Evolutionary conservation across 2,888 invertebrate species (phyloP).

Genomic region (Cynaeus angustus): DNA sequence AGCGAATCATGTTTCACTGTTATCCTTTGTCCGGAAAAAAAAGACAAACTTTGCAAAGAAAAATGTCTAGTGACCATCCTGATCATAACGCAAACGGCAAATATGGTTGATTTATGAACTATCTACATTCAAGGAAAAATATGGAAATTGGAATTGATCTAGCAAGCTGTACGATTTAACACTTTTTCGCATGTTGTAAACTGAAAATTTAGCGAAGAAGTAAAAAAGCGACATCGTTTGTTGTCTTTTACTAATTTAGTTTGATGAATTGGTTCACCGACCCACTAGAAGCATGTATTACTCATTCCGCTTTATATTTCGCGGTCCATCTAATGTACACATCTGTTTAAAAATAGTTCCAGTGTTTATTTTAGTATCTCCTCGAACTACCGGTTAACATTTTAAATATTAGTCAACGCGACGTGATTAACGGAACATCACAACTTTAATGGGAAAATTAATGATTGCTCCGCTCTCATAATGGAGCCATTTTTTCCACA

Average conservation of each 20-base stretch:
- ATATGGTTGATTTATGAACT: slow-evolving; percentile 10
- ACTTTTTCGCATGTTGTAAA: neutral
- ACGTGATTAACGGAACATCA: slow-evolving; percentile 19
- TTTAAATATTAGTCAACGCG: slow-evolving; percentile 19
- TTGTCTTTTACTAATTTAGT: neutral
- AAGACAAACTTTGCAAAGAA: slow-evolving; percentile 4
- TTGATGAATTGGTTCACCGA: slow-evolving; percentile 28
- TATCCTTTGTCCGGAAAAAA: slow-evolving; percentile 23
- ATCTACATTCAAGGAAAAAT: slow-evolving; percentile 1
- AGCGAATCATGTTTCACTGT: slow-evolving; percentile 8
- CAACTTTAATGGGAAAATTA: slow-evolving; percentile 17
- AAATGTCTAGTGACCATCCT: slow-evolving; percentile 14
- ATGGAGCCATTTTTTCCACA: slow-evolving; percentile 11
- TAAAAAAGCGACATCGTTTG: slow-evolving; percentile 1
- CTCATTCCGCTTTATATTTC: slow-evolving; percentile 28
- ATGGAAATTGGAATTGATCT: slow-evolving; percentile 11
- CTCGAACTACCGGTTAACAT: slow-evolving; percentile 14
- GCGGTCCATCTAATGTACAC: slow-evolving; percentile 29
- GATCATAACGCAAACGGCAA: slow-evolving; percentile 1
- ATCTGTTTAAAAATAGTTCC: slow-evolving; percentile 26
- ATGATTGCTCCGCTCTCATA: neutral
- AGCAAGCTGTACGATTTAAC: neutral
- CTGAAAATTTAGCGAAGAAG: slow-evolving; percentile 2
- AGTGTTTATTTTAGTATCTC: slow-evolving; percentile 31
- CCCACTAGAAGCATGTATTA: slow-evolving; percentile 19